Conservation (phyloP, 2,113 vertebrate genomes). For the Mesembrinibis cayennensis region DNA sequence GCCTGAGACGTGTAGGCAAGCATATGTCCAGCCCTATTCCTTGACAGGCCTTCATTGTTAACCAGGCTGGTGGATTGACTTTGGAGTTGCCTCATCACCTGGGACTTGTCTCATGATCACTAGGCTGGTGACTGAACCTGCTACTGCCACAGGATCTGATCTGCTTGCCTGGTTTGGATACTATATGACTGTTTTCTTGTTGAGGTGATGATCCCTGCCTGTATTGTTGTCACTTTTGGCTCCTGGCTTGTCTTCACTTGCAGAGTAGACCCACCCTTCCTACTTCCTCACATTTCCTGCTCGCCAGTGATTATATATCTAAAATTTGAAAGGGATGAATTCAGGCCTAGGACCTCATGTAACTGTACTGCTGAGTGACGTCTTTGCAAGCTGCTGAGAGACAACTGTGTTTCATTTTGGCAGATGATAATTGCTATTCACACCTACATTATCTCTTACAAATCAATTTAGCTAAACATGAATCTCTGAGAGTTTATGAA, state of each 20-base stretch:
- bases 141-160: neutral
- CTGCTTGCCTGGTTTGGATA: neutral
- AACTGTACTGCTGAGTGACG: neutral
- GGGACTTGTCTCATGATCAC: neutral
- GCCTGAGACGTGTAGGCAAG: neutral
- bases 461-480: neutral
- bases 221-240: neutral
- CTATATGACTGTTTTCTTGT: neutral
- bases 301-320: neutral
- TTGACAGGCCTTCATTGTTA: neutral
- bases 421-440: neutral
- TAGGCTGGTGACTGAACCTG: neutral
- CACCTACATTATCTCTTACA: neutral
- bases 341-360: neutral
- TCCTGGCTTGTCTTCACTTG: neutral
- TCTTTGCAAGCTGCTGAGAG: neutral
- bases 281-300: neutral
- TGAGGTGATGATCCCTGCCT: neutral
- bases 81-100: neutral
- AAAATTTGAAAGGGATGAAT: neutral
- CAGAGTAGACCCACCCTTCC: neutral
- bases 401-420: neutral
- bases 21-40: neutral
- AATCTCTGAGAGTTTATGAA: neutral
- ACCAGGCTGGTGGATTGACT: neutral